Evolutionary conservation across 2,113 vertebrate species (phyloP), one percentile per base, ranked within the genome.

Genomic region (Gobiocypris rarus): DNA sequence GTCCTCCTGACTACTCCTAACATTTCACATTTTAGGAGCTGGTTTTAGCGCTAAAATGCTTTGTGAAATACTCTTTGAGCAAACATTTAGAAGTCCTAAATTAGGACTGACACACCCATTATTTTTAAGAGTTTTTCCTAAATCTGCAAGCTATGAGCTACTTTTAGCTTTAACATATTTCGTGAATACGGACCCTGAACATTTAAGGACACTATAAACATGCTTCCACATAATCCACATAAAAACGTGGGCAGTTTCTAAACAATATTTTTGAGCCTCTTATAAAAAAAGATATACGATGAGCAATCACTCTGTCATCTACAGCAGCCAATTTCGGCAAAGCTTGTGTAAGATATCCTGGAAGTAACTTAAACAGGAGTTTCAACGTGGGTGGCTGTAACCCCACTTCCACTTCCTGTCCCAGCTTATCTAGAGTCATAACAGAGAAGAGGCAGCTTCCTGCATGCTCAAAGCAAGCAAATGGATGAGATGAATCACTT

Each of bases 401-500:
- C 48, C 48, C 52, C 61, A 28, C 65, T 31, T 65, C 81, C 54
- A 34, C 58, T 83, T 81, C 65, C 81, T 59, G 15, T 59, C 7
- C n/a, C 34, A 52, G 73, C 26, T 56, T n/a, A 24, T 75, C 82
- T 38, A 73, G 45, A 77, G 75, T 8, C 83, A 38, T 28, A 59
- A 50, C 59, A 82, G 77, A 83, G 71, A 26, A 43, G 31, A 50
- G 26, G 45, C 45, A 78, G 74, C 74, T 78, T 83, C 78, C 74
- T n/a, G 28, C 43, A n/a, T 48, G 24, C 78, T 67, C 75, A 58
- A 65, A 75, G 34, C 3, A 34, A 80, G 45, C 58, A 67, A 75
- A 75, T 31, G 67, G 61, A 76, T 65, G 59, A 71, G 48, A 84
- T 87, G 75, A 87, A 43, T 87, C 86, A 83, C 24, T 59, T 69